phyloP scores from a whole-genome alignment of 2,888 invertebrate species.

The Lasioglossum morio region DNA sequence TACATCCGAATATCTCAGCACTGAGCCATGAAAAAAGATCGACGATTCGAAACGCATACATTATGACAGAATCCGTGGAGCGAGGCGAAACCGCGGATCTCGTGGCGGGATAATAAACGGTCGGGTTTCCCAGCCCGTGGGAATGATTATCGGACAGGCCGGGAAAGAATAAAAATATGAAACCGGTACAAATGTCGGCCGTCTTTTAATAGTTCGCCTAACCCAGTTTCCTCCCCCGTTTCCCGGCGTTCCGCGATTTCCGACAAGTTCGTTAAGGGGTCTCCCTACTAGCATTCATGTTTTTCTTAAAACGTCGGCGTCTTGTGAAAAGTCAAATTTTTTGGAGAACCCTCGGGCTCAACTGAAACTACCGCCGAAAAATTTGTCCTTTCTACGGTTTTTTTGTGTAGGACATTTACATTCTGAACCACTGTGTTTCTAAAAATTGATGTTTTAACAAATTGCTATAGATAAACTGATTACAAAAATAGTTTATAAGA shows the following conservation, averaged over 20 bases:
- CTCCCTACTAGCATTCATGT: not conserved
- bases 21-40: not conserved
- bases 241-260: slow-evolving; percentile 23
- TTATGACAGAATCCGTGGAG: not conserved
- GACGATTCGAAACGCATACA: slow-evolving; percentile 2
- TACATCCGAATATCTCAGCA: not conserved
- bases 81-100: not conserved
- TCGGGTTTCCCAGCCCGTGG: slow-evolving; percentile 1
- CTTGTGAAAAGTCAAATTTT: not conserved
- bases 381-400: too few relatives aligned
- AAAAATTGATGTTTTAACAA: not conserved
- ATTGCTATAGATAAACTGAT: not conserved
- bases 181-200: slow-evolving; percentile 29
- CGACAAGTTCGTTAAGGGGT: slow-evolving; percentile 42
- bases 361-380: not conserved
- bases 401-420: not conserved
- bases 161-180: slow-evolving; percentile 49
- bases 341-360: not conserved
- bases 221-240: slow-evolving; percentile 42
- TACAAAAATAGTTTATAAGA: not conserved
- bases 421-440: not conserved
- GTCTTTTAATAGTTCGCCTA: slow-evolving; percentile 51
- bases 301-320: not conserved
- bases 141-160: slow-evolving; percentile 13
- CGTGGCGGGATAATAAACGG: not conserved